These are phyloP conservation scores for Cossypha polioptera DNA, from an alignment of 2,797 vertebrate species.

Conservation along the genomic window DNA sequence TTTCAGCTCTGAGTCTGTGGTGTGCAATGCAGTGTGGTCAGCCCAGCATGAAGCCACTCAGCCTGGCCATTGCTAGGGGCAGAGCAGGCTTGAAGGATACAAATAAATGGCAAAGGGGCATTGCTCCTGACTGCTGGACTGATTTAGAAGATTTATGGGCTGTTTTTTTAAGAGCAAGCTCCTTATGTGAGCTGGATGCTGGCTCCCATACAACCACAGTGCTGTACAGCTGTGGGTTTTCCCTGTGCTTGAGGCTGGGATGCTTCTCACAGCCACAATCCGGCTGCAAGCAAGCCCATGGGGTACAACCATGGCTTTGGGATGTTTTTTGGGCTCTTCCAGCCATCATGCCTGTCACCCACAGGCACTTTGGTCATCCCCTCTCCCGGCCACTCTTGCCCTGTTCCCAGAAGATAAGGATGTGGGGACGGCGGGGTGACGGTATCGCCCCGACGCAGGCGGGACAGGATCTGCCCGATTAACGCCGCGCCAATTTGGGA, in stretches of 20 bases:
- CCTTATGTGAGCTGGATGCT: not conserved
- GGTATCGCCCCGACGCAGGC: fast-evolving
- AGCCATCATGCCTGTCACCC: fast-evolving
- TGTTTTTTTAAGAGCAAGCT: not conserved
- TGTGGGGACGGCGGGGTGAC: fast-evolving
- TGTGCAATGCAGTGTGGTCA: fast-evolving
- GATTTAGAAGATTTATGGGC: not conserved
- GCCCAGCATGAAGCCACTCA: not conserved
- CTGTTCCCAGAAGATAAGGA: not conserved
- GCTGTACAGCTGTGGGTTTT: fast-evolving
- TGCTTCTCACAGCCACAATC: not conserved
- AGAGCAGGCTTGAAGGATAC: not conserved
- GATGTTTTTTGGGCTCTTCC: not conserved
- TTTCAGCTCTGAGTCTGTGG: fast-evolving
- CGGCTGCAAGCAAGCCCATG: fast-evolving
- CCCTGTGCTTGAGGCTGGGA: not conserved
- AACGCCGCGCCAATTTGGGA: fast-evolving
- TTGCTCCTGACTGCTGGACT: not conserved
- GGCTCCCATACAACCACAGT: not conserved
- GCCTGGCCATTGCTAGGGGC: fast-evolving
- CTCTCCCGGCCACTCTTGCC: not conserved
- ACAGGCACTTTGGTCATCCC: fast-evolving
- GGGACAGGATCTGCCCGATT: not conserved
- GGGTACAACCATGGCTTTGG: fast-evolving
- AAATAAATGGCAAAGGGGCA: not conserved